These are phyloP conservation scores for Zaprionus africanus DNA, from an alignment of 1,140 invertebrate genomes.

Conservation along the genomic window DNA sequence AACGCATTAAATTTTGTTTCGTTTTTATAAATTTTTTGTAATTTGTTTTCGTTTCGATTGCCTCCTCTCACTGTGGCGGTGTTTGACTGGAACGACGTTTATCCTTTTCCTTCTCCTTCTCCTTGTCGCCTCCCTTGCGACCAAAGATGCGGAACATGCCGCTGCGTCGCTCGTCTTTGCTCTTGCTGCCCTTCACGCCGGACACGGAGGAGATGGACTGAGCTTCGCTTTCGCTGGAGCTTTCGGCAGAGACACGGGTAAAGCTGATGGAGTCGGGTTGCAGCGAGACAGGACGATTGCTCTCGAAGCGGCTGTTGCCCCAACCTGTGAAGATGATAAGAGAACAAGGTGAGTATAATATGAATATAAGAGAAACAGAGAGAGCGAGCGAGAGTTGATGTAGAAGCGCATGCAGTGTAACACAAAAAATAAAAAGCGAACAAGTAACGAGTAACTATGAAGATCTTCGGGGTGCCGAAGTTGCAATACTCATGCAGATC, in stretches of 20 bases:
- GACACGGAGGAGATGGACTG: constrained; percentile 83
- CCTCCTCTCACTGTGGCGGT: constrained; percentile 65
- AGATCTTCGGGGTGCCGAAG: not conserved
- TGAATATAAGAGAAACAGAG: not conserved
- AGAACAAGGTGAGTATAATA: not conserved
- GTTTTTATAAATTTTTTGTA: constrained; percentile 37
- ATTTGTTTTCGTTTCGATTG: constrained; percentile 20
- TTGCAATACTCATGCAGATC: not conserved
- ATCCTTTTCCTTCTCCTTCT: constrained; percentile 81
- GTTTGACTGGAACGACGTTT: constrained; percentile 79
- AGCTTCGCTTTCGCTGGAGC: constrained; percentile 84
- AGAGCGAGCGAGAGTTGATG: not conserved
- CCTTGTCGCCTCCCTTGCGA: constrained; percentile 80
- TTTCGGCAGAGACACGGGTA: constrained; percentile 80
- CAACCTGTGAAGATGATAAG: constrained; percentile 63
- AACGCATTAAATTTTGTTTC: constrained; percentile 29
- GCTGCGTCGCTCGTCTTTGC: constrained; percentile 82
- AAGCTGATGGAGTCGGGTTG: constrained; percentile 81
- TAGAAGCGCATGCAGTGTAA: constrained; percentile 51
- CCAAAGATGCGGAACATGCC: constrained; percentile 84
- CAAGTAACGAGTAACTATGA: constrained; percentile 10
- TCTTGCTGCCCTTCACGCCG: constrained; percentile 80
- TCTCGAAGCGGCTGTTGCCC: constrained; percentile 78
- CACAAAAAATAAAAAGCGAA: constrained; percentile 28
- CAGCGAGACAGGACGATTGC: constrained; percentile 78